phyloP scores from a whole-genome alignment of 2,888 invertebrate species.

The Sarcophaga carnaria region DNA sequence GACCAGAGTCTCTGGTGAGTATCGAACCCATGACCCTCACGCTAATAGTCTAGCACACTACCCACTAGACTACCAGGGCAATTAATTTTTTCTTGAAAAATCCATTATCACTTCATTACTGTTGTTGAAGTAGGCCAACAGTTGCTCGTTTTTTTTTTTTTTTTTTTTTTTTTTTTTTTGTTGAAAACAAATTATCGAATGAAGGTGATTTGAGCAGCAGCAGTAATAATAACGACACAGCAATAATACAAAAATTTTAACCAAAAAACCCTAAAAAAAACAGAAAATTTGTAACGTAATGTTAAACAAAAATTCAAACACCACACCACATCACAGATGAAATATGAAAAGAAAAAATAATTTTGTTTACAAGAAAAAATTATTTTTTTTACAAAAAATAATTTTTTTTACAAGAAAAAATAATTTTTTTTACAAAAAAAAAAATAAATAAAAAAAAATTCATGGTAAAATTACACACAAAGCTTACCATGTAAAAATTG shows the following conservation, averaged over 20 bases:
- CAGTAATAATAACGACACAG: background rate
- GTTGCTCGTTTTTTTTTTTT: too few species aligned
- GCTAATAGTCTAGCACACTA: too few species aligned
- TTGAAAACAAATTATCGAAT: background rate
- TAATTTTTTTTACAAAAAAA: too few species aligned
- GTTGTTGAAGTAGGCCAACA: too few species aligned
- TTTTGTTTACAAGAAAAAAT: background rate
- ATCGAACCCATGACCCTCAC: too few species aligned
- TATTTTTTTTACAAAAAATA: too few species aligned
- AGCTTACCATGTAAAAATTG: background rate
- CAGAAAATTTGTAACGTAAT: conserved; percentile 19
- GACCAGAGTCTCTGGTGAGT: too few species aligned
- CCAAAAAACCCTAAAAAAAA: conserved; percentile 2
- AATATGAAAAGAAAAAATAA: too few species aligned
- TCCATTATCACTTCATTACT: too few species aligned
- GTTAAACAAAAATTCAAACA: conserved; percentile 25
- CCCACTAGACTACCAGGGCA: too few species aligned
- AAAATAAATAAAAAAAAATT: conserved; percentile 2
- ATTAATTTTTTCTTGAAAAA: too few species aligned
- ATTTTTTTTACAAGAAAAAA: background rate
- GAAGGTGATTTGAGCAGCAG: conserved; percentile 7
- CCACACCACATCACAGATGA: background rate
- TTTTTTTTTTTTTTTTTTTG: conserved; percentile 24
- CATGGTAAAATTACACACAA: conserved; percentile 29
- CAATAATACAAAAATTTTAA: too few species aligned